These are phyloP conservation scores for Glaucomys volans DNA, from an alignment of 2,113 vertebrate genomes.

Conservation along the genomic window DNA sequence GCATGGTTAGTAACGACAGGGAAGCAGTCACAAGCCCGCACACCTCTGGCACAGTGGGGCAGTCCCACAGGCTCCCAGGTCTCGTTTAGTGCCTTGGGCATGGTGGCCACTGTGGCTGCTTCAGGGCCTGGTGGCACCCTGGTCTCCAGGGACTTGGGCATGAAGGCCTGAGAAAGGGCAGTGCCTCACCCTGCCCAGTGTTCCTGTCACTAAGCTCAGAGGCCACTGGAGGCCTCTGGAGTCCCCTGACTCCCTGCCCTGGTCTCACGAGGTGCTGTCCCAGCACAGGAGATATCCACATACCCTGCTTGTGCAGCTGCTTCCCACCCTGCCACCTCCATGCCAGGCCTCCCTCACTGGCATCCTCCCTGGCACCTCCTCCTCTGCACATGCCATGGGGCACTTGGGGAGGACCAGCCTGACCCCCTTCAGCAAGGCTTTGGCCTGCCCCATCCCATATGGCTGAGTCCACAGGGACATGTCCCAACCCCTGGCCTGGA, in stretches of 20 bases:
- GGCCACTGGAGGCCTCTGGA: not conserved
- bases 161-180: not conserved
- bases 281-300: too few relatives aligned
- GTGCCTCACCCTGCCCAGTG: not conserved
- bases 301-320: too few relatives aligned
- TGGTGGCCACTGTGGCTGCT: not conserved
- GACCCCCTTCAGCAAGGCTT: not conserved
- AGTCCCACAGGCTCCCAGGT: not conserved
- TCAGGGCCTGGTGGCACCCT: not conserved
- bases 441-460: not conserved
- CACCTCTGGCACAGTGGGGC: accelerated
- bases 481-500: not conserved
- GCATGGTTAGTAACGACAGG: too few relatives aligned
- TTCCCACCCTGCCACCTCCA: not conserved
- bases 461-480: not conserved
- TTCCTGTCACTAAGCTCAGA: not conserved
- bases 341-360: not conserved
- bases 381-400: not conserved
- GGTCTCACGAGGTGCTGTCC: not conserved
- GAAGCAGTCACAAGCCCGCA: not conserved
- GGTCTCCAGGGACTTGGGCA: not conserved
- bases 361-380: not conserved
- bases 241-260: not conserved
- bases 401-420: not conserved
- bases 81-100: not conserved